A percentile compares a stretch with the other conserved stretches of the same genome.
Evolutionary conservation across 2,888 invertebrate genomes (phyloP).

Genomic region (Rhabditoides inermis): DNA sequence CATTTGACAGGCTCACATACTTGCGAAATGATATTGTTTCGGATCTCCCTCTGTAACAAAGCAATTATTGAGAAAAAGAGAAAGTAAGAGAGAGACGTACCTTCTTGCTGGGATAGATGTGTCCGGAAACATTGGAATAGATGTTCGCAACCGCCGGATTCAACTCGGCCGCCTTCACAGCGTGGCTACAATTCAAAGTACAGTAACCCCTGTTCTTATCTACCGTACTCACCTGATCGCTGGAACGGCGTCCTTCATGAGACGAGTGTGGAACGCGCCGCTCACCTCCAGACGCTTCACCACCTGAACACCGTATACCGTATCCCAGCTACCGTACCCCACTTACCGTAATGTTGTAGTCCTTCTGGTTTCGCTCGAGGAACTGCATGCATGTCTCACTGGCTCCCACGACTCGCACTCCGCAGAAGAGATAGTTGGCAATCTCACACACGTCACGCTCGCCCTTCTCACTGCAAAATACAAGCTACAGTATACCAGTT

Average conservation of each 20-base stretch:
- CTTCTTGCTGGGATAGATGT: conserved; percentile 30
- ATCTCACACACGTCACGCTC: conserved; percentile 46
- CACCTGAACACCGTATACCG: conserved; percentile 31
- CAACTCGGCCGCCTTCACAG: conserved; percentile 21
- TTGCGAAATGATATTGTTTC: conserved; percentile 34
- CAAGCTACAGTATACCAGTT: not conserved
- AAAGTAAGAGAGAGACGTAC: too few relatives aligned
- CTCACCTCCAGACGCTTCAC: conserved; percentile 40
- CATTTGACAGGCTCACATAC: conserved; percentile 45
- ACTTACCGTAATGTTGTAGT: conserved; percentile 28
- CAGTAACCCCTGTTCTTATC: too few relatives aligned
- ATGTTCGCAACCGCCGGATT: conserved; percentile 33
- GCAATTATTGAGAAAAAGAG: too few relatives aligned
- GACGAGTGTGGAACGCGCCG: conserved; percentile 47
- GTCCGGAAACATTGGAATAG: conserved; percentile 48
- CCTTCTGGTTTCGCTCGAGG: conserved; percentile 37
- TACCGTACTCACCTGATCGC: not conserved
- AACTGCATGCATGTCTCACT: conserved; percentile 34
- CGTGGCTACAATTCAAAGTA: too few relatives aligned
- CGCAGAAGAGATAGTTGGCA: conserved; percentile 45
- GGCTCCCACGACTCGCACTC: conserved; percentile 43
- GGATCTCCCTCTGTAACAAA: conserved; percentile 25
- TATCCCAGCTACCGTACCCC: not conserved
- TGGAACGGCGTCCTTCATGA: conserved; percentile 41
- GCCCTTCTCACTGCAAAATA: conserved; percentile 26